These are phyloP conservation scores for Mesocricetus auratus DNA, from an alignment of 2,113 vertebrate species.

Conservation along the genomic window DNA sequence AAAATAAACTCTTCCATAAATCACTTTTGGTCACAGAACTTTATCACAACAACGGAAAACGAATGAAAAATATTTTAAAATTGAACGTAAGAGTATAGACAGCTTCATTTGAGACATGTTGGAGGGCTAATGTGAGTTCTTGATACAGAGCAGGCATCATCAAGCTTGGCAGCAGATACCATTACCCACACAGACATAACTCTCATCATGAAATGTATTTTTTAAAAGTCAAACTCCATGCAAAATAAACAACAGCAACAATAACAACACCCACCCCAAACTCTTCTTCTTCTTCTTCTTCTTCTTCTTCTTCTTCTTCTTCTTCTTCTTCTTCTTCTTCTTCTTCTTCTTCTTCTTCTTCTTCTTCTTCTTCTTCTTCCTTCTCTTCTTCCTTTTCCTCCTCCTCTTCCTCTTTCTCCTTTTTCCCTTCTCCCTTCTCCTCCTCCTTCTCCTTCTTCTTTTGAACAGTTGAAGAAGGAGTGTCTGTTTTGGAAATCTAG, in stretches of 20 bases:
- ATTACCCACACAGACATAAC: background rate
- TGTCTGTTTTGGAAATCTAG: too few species aligned
- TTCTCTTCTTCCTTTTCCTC: background rate
- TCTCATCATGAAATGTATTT: background rate
- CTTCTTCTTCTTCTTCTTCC: too few species aligned
- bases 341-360: too few species aligned
- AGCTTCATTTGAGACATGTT: background rate
- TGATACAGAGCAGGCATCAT: too few species aligned
- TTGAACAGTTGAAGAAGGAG: background rate
- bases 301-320: too few species aligned
- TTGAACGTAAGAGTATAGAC: background rate
- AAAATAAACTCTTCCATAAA: background rate
- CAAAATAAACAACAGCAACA: background rate
- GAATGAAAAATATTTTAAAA: background rate
- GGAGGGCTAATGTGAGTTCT: background rate
- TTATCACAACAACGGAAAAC: background rate
- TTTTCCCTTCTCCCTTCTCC: too few species aligned
- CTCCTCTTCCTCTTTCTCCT: background rate
- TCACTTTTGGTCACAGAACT: background rate
- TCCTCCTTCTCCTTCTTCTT: too few species aligned
- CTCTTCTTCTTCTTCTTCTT: too few species aligned
- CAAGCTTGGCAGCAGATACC: background rate
- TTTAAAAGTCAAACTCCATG: background rate
- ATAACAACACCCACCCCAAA: too few species aligned
- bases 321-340: too few species aligned